Evolutionary conservation across 2,888 invertebrate genomes (phyloP).

Genomic region (Heliconius erato): DNA sequence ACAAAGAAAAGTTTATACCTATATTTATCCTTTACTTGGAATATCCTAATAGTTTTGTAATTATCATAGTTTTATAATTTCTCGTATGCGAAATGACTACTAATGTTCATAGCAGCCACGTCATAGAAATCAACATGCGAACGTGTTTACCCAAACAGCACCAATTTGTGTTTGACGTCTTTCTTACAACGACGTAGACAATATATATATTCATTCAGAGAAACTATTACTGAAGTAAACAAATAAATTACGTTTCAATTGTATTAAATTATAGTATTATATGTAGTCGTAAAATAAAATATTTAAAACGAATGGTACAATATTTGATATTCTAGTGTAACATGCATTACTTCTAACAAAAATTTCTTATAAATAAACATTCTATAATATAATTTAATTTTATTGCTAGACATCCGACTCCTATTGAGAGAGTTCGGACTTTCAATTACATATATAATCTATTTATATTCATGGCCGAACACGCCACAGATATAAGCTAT

Average conservation of each 20-base stretch:
- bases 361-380: conserved; percentile 23
- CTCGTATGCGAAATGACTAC: conserved; percentile 47
- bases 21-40: not conserved
- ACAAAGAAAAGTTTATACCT: not conserved
- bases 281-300: conserved; percentile 4
- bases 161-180: conserved; percentile 37
- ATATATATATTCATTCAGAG: conserved; percentile 26
- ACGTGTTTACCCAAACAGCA: conserved; percentile 40
- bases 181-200: not conserved
- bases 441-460: conserved; percentile 12
- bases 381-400: conserved; percentile 13
- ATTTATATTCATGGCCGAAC: conserved; percentile 17
- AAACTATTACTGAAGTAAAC: not conserved
- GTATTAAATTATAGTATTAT: not conserved
- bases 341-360: not conserved
- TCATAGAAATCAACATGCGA: conserved; percentile 29
- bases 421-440: conserved; percentile 1
- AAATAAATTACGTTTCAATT: not conserved
- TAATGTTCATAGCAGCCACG: conserved; percentile 8
- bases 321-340: not conserved
- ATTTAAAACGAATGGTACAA: not conserved
- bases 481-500: conserved; percentile 5
- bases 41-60: conserved; percentile 2
- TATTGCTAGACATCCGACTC: conserved; percentile 27
- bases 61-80: conserved; percentile 23